Evolutionary conservation across 2,888 invertebrate species (phyloP).

Genomic region (Tricholauxania praeusta): DNA sequence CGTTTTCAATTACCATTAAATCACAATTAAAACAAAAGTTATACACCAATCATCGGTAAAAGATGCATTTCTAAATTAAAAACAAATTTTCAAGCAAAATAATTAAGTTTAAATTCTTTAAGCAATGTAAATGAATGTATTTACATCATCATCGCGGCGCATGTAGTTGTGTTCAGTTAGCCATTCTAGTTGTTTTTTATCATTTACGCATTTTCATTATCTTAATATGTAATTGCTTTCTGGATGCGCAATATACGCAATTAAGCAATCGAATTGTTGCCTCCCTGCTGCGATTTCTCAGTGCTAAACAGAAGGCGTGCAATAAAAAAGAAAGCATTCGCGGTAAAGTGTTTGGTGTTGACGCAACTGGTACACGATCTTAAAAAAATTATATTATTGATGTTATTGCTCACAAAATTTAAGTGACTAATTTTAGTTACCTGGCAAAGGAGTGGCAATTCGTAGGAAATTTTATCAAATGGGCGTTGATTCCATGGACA

Average conservation of each 20-base stretch:
- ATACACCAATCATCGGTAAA: neutral
- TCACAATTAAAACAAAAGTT: constrained; percentile 6
- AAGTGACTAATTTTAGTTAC: constrained; percentile 47
- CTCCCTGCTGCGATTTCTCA: constrained; percentile 95
- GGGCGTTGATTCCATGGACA: constrained; percentile 99
- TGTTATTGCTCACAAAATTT: constrained; percentile 1
- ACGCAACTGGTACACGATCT: constrained; percentile 85
- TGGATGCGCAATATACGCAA: constrained; percentile 91
- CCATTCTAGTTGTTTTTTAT: constrained; percentile 99
- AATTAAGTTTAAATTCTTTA: constrained; percentile 65
- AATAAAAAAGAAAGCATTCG: constrained; percentile 94
- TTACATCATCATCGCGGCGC: constrained; percentile 95
- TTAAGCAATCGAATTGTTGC: constrained; percentile 98
- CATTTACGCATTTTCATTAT: constrained; percentile 98
- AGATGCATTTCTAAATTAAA: neutral
- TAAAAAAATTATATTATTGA: constrained; percentile 23
- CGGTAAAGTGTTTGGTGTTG: constrained; percentile 91
- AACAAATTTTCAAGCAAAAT: constrained; percentile 11
- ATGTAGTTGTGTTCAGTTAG: constrained; percentile 99
- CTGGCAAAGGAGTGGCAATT: constrained; percentile 97
- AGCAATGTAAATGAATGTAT: constrained; percentile 98
- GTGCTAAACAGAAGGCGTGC: constrained; percentile 95
- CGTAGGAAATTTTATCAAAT: constrained; percentile 92
- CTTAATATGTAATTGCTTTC: constrained; percentile 99
- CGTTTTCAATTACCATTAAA: constrained; percentile 25